Conservation (phyloP, 2,888 invertebrate genomes). For the Pinctada fucata region DNA sequence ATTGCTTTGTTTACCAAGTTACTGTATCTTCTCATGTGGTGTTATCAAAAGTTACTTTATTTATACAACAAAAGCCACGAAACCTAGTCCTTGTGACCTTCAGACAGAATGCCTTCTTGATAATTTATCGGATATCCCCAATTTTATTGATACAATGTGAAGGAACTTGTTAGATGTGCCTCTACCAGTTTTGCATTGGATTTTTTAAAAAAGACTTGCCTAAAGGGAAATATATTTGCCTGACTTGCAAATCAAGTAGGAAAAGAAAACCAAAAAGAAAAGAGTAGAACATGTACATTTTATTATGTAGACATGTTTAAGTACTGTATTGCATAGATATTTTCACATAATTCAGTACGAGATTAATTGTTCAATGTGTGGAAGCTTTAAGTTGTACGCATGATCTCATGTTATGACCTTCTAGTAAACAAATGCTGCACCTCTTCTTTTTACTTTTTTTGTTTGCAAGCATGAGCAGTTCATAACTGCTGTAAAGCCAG, state of each 20-base stretch:
- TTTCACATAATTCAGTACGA: too few species aligned
- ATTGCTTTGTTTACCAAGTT: not conserved
- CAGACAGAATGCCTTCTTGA: conserved; percentile 10
- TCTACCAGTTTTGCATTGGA: conserved; percentile 17
- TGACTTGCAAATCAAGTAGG: too few species aligned
- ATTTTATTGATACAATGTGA: conserved; percentile 20
- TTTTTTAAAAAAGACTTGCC: too few species aligned
- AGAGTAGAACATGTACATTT: too few species aligned
- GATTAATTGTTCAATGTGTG: too few species aligned
- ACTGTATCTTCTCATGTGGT: conserved; percentile 15
- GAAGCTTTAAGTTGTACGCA: too few species aligned
- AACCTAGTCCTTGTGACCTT: conserved; percentile 21
- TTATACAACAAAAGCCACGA: conserved; percentile 15
- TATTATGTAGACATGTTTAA: too few species aligned
- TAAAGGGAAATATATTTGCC: too few species aligned
- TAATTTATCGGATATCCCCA: conserved; percentile 8
- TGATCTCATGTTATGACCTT: conserved; percentile 10
- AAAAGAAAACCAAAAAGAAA: too few species aligned
- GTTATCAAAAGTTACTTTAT: conserved; percentile 14
- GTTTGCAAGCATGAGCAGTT: conserved; percentile 6
- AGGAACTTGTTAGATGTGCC: conserved; percentile 1
- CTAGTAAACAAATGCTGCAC: conserved; percentile 14
- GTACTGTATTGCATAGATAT: too few species aligned
- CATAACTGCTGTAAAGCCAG: conserved; percentile 10
- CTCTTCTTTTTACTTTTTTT: conserved; percentile 11